Evolutionary conservation across 2,797 vertebrate species (phyloP), one percentile per base, ranked within the genome.

Genomic region (Squalus acanthias): DNA sequence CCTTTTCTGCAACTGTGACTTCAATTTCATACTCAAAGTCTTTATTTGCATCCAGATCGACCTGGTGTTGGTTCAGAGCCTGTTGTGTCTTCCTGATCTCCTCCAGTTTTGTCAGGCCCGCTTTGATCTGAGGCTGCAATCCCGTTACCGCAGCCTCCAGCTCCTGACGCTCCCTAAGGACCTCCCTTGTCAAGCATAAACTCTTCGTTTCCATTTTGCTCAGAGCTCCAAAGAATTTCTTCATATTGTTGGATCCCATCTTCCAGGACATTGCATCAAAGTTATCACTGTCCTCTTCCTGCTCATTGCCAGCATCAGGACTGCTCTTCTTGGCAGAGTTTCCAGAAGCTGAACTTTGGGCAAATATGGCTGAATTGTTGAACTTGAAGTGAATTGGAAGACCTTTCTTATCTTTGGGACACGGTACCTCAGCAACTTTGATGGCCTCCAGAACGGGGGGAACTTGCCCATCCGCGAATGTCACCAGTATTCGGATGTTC

Each of bases 11-110:
- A 76, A 53, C 50, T 50, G 50, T 60, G 39, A 63, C 22, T 17
- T 87, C 96, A 46, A 96, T 13, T 15, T 85, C 74, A 76, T 76
- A 96, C 1, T 96, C 96, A 79, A 96, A 96, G 13, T 96, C 33
- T 87, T 39, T 79, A n/a, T 96, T 96, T 96, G 50, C 96, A 79
- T 96, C 17, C 70, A 88, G n/a, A 6, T 85, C 22, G 17, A 46
- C 26, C 33, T 87, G 63, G 13, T 96, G 57, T 82, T 85, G 39
- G 60, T 82, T 46, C 46, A 96, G 26, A 50, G 33, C 53, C 10
- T 82, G 60, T 67, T 85, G n/a, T 2, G 93, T 95, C 39, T 26
- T 72, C 67, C 67, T 70, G 69, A 95, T 24, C n/a, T 95, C 65
- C 22, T 95, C 93, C 67, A 95, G 1, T 95, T 46, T 95, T 1